Evolutionary conservation across 1,140 invertebrate genomes (phyloP), one percentile per base, ranked within the genome.

Genomic region (Drosophila trapezifrons): DNA sequence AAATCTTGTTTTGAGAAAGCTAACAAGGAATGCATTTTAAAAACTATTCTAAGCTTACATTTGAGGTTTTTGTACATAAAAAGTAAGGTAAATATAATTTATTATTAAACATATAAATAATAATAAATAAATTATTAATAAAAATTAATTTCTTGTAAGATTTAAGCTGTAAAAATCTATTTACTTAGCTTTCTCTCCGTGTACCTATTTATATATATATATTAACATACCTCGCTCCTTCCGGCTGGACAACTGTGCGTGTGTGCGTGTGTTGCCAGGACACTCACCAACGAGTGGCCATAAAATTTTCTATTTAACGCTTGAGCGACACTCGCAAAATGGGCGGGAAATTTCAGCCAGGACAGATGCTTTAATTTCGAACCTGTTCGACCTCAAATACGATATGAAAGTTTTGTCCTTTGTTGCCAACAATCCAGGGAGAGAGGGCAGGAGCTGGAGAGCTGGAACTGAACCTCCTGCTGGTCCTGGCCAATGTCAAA

Each of bases 231-330:
- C 35, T 45, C 5, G 42, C 32, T 46, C 40, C 22, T 20, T 47
- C 27, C 38, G 80, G 51, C 45, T 57, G 64, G 67, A 47, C 60
- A 76, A 47, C 67, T 51, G 38, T 59, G 18, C 10, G 47, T 42
- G 47, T 40, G 45, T 55, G 62, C 58, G 63, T 70, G 55, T 73
- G 82, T 86, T 83, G 58, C 84, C 80, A 76, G 64, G 67, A 57
- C 57, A 72, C 58, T 74, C 42, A 17, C 64, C 64, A 38, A 40
- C 29, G 37, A 83, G 51, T 54, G 70, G 67, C 81, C 60, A 85
- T 86, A 76, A 81, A 87, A 78, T 89, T 84, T 87, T 89, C 84
- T 87, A 87, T 87, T 87, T 87, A 87, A 87, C 80, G 84, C 84
- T 78, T 87, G 76, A 89, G 73, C 76, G 70, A 75, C 57, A 71